Evolutionary conservation across 2,113 vertebrate species (phyloP).

Genomic region (Hyperopisus bebe): DNA sequence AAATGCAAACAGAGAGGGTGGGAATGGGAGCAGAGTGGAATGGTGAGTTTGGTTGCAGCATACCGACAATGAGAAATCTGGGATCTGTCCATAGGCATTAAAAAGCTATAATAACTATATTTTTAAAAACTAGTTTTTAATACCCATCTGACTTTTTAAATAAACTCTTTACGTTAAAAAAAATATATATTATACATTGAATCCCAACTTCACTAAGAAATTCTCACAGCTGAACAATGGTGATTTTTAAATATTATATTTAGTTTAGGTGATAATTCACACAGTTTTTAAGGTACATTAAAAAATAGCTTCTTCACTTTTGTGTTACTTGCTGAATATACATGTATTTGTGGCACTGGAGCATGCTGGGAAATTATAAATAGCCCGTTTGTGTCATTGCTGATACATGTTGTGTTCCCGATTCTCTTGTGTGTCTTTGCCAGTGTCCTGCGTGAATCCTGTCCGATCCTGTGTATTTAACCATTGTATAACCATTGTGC

Average conservation of each 20-base stretch:
- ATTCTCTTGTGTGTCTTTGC: not conserved
- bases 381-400: not conserved
- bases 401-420: not conserved
- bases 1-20: slow-evolving; percentile 32
- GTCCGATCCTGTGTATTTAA: not conserved
- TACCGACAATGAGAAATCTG: not conserved
- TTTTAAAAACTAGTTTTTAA: not conserved
- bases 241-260: not conserved
- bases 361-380: not conserved
- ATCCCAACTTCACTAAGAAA: not conserved
- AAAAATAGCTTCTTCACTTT: not conserved
- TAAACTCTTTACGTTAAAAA: not conserved
- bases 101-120: not conserved
- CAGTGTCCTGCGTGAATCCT: not conserved
- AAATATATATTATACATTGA: not conserved
- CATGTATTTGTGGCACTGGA: not conserved
- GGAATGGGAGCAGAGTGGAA: not conserved
- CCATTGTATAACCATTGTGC: not conserved
- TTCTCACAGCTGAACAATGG: not conserved
- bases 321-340: not conserved
- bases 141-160: not conserved
- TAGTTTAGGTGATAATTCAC: not conserved
- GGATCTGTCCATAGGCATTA: not conserved
- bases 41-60: not conserved
- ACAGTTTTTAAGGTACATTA: not conserved